These are phyloP conservation scores for Apodemia mormo DNA, from an alignment of 2,888 invertebrate genomes.

Conservation along the genomic window DNA sequence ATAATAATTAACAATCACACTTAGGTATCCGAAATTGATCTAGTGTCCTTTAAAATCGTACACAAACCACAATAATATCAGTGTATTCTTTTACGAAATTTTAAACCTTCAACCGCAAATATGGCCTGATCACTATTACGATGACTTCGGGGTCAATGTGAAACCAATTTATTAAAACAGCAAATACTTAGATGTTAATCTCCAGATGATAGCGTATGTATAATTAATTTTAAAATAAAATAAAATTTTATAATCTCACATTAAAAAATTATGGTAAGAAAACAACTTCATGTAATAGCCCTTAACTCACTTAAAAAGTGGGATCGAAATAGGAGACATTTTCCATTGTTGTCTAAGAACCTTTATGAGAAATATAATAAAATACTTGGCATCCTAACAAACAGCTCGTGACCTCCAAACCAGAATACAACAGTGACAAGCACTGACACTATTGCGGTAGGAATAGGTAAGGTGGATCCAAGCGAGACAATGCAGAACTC, in stretches of 20 bases:
- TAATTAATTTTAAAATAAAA: neutral
- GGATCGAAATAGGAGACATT: too few species aligned
- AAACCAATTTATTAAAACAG: conserved; percentile 14
- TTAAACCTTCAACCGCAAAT: conserved; percentile 15
- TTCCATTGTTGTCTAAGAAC: too few species aligned
- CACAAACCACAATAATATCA: conserved; percentile 8
- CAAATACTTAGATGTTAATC: conserved; percentile 2
- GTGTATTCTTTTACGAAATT: conserved; percentile 17
- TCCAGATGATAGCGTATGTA: neutral
- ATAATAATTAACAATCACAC: neutral
- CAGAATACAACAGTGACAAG: too few species aligned
- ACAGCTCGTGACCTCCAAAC: too few species aligned
- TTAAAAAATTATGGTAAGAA: neutral
- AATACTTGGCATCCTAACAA: too few species aligned
- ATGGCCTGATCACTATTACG: conserved; percentile 8
- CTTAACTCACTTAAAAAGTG: neutral
- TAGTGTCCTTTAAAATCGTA: conserved; percentile 14
- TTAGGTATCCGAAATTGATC: neutral
- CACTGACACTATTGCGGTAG: too few species aligned
- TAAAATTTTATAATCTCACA: neutral
- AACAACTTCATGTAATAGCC: neutral
- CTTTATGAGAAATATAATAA: too few species aligned
- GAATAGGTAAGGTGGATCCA: too few species aligned
- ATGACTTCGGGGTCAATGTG: conserved; percentile 16
- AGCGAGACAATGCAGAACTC: too few species aligned